A percentile compares a stretch with the other conserved stretches of the same genome.
Conservation (phyloP, 2,113 vertebrate species). For the Rostratula benghalensis region DNA sequence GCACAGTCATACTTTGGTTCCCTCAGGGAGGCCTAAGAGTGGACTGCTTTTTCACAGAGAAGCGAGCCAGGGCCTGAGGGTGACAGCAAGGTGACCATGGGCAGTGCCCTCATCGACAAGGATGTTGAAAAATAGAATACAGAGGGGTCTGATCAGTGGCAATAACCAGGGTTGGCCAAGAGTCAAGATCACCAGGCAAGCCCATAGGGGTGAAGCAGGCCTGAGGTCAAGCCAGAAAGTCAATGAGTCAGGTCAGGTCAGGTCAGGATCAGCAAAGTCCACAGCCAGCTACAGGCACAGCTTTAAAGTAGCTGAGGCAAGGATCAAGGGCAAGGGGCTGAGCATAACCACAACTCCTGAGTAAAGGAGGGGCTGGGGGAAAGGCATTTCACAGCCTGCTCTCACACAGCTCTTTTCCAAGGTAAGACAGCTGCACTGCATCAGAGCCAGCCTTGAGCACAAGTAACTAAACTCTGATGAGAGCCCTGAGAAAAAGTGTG, state of each 20-base stretch:
- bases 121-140: background rate
- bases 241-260: background rate
- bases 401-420: background rate
- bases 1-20: background rate
- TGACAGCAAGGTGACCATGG: rapidly evolving
- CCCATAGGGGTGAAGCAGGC: background rate
- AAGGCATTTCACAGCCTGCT: background rate
- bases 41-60: background rate
- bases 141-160: rapidly evolving
- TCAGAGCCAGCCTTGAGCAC: background rate
- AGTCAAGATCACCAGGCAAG: background rate
- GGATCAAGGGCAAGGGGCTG: background rate
- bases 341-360: background rate
- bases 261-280: background rate
- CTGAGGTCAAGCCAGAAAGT: background rate
- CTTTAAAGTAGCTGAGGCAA: background rate
- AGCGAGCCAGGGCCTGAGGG: background rate
- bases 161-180: background rate
- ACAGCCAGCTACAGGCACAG: background rate
- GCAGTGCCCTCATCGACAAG: rapidly evolving
- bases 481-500: background rate
- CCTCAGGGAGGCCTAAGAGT: background rate
- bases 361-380: rapidly evolving
- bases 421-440: background rate
- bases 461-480: background rate